A percentile compares a stretch with the other conserved stretches of the same genome.
Conservation (phyloP, 2,797 vertebrate species). For the Xenops minutus region DNA sequence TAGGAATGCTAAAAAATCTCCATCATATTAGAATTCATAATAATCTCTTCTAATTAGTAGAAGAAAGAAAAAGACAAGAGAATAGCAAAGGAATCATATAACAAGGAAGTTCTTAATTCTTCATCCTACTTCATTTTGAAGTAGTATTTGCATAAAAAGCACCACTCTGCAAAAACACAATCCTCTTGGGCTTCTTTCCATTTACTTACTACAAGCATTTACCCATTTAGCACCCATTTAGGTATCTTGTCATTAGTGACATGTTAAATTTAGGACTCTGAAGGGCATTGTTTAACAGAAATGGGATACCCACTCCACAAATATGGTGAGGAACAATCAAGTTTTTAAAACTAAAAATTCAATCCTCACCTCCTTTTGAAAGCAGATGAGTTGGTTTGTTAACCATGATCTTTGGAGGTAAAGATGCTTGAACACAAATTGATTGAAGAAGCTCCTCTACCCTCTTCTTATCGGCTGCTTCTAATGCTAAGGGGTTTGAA, state of each 20-base stretch:
- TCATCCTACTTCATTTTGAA: background rate
- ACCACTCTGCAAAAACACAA: background rate
- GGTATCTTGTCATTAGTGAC: background rate
- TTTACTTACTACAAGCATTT: background rate
- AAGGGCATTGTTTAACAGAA: background rate
- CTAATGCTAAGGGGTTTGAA: slow-evolving; percentile 81
- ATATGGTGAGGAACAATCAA: background rate
- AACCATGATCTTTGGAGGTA: slow-evolving; percentile 52
- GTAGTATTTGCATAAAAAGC: background rate
- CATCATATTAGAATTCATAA: background rate
- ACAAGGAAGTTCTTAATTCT: background rate
- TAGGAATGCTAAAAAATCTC: background rate
- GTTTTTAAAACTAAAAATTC: background rate
- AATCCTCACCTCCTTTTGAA: slow-evolving; percentile 79
- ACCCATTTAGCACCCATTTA: background rate
- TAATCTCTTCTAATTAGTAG: background rate
- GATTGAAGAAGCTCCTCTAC: slow-evolving; percentile 81
- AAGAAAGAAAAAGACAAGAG: background rate
- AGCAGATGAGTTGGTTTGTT: slow-evolving; percentile 61
- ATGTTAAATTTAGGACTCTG: background rate
- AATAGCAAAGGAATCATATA: background rate
- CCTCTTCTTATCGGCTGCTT: slow-evolving; percentile 77
- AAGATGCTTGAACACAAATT: slow-evolving; percentile 73
- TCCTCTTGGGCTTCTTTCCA: background rate
- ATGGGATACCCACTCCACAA: background rate